Conservation (phyloP, 2,888 invertebrate species). For the Rutpela maculata region DNA sequence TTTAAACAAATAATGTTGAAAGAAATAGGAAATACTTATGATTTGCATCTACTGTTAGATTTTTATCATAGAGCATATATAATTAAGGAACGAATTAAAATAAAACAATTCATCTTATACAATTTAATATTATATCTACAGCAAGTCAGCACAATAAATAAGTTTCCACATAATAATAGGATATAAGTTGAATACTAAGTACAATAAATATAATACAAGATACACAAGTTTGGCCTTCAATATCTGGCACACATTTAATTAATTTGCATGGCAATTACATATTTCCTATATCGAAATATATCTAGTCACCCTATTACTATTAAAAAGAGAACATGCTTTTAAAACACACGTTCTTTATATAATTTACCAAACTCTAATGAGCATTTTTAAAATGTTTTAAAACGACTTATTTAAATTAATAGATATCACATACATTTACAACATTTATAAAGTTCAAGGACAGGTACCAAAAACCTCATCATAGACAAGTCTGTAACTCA, state of each 20-base stretch:
- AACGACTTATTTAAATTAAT: constrained; percentile 10
- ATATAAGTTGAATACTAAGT: constrained; percentile 58
- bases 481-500: too few relatives aligned
- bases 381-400: constrained; percentile 13
- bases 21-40: too few relatives aligned
- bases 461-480: too few relatives aligned
- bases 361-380: constrained; percentile 27
- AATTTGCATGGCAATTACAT: constrained; percentile 72
- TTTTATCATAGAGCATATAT: background rate
- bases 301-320: constrained; percentile 54
- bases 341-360: constrained; percentile 14
- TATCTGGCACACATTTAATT: constrained; percentile 68
- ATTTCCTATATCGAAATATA: constrained; percentile 69
- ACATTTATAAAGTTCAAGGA: too few relatives aligned
- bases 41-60: too few relatives aligned
- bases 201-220: constrained; percentile 56
- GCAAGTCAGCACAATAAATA: constrained; percentile 61
- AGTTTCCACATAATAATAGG: constrained; percentile 49
- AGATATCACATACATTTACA: background rate
- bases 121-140: constrained; percentile 59
- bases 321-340: constrained; percentile 34
- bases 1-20: too few relatives aligned
- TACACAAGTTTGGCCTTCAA: constrained; percentile 64
- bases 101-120: constrained; percentile 22
- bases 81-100: background rate